These are phyloP conservation scores for Tridacna crocea DNA, from an alignment of 2,888 invertebrate genomes.

Conservation along the genomic window DNA sequence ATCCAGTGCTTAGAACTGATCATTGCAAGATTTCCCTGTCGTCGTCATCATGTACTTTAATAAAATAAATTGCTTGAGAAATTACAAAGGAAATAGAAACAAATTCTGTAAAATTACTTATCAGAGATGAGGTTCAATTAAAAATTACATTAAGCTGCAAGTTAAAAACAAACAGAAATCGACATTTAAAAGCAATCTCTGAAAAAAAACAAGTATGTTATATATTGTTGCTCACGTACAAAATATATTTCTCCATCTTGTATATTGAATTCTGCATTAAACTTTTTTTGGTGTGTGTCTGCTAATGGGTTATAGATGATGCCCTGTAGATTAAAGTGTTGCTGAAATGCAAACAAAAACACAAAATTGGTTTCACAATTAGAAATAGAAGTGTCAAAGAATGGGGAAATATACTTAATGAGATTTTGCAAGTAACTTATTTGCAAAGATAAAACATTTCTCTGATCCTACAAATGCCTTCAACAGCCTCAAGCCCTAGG, in stretches of 20 bases:
- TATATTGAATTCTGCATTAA: background rate
- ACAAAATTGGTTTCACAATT: background rate
- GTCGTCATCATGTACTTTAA: too few relatives aligned
- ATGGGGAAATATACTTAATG: background rate
- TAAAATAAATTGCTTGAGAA: too few relatives aligned
- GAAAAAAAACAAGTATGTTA: background rate
- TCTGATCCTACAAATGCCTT: too few relatives aligned
- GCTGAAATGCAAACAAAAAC: background rate
- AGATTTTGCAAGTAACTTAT: background rate
- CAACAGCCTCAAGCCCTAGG: too few relatives aligned
- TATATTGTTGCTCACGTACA: conserved; percentile 1
- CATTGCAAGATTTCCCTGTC: too few relatives aligned
- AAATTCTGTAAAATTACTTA: conserved; percentile 6
- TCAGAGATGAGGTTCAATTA: conserved; percentile 9
- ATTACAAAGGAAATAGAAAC: too few relatives aligned
- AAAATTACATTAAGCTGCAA: conserved; percentile 14
- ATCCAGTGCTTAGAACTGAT: too few relatives aligned
- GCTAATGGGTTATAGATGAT: background rate
- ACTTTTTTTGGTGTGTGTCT: background rate
- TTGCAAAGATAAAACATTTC: too few relatives aligned
- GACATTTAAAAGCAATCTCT: background rate
- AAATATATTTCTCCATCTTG: background rate
- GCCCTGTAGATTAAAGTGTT: background rate
- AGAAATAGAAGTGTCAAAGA: background rate
- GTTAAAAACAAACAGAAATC: background rate